Base-by-base conservation (phyloP, 2,797 vertebrate species). In the Protonibea diacanthus region DNA sequence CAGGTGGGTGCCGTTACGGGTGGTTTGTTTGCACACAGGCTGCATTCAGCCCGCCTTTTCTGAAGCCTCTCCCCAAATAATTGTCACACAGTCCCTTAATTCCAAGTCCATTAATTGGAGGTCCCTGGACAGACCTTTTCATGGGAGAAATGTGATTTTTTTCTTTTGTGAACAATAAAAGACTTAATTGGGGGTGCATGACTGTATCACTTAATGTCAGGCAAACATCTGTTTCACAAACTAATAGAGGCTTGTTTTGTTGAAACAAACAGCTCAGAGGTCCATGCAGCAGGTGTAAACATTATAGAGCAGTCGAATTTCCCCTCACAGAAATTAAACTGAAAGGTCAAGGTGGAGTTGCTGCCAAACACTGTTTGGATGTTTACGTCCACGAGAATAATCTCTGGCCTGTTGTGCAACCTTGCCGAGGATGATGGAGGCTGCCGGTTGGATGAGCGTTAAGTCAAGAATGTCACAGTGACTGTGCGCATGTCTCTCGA, bases 401-500 rank as follows among this genome's bases (percentile, higher is more conserved):
- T 85, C 71, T 83, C 67, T 51, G 69, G 44, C 55, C 42, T 56
- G 14, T 88, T 83, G 76, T 71, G 82, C 66, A 85, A 79, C 4
- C 25, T 56, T 49, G 17, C 64, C 0, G 11, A 58, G 78, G 80
- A 84, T 79, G 79, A 86, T 70, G 48, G 55, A 18, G 14, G 27
- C 74, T 70, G 79, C 74, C 81, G 74, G 69, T 45, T 62, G 70
- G 76, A 82, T 86, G 76, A 81, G 56, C 71, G 42, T 80, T 58
- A 59, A 72, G 77, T 86, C 74, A 84, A 0, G 45, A 75, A 75
- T 0, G 9, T 60, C 74, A 53, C 64, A 45, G 20, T 21, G 58
- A 20, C 45, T 61, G 67, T 51, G 48, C 18, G 20, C 66, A 49
- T 38, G 71, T 38, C 23, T 75, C 13, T 12, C 29, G 23, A 47